Evolutionary conservation across 2,113 vertebrate species (phyloP), one percentile per base, ranked within the genome.

Genomic region (Pedionomus torquatus): DNA sequence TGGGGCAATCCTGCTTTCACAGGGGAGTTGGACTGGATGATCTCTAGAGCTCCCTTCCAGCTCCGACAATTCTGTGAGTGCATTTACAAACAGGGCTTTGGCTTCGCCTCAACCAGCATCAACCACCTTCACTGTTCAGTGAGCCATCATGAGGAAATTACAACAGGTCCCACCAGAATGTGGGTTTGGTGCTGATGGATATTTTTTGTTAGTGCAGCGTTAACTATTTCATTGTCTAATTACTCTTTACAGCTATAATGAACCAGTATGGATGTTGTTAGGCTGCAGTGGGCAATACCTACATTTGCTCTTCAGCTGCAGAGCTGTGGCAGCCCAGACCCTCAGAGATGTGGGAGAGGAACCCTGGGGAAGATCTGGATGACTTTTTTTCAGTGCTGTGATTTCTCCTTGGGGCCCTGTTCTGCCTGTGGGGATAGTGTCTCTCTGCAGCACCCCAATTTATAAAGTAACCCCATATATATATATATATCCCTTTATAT

Each of bases 41-140:
- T 19, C 46, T 46, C 46, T 19, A 46, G 46, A 20, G 46, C 7
- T 46, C 46, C 46, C 46, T 46, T 46, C 46, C 46, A 46, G 4
- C 18, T 20, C 46, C 20, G 44, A 44, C 44, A 44, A 44, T 44
- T 44, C 44, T 46, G 46, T 1, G 6, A 14, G 9, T 0, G 15
- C 4, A 0, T 24, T 76, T 13, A 9, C 23, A 21, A 37, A 3
- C 17, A 7, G 26, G 16, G 3, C 18, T 64, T 33, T 1, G 3
- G 24, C 4, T 7, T 69, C 9, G 0, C 19, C 63, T 21, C 19
- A 6, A 5, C 3, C 28, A 28, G 20, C 60, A 24, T 1, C 4
- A 1, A 3, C 7, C 8, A 9, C 23, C 26, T 17, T 28, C 0
- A 2, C 33, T 23, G 88, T 17, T 24, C 0, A 0, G 7, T 6